These are phyloP conservation scores for Margarornis squamiger DNA, from an alignment of 2,797 vertebrate species.

Conservation along the genomic window DNA sequence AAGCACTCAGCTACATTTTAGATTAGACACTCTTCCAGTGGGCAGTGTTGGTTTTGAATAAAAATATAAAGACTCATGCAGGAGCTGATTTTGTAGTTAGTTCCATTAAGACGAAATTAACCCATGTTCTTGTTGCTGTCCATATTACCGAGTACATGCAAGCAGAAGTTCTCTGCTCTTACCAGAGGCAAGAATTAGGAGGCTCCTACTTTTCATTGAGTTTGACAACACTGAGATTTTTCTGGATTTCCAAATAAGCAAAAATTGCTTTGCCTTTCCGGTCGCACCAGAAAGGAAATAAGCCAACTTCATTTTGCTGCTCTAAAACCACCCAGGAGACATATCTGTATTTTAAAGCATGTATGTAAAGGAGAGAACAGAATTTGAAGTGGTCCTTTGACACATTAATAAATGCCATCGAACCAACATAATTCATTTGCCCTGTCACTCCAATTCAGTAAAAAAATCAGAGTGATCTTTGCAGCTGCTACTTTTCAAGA, in stretches of 20 bases:
- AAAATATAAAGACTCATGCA: neutral
- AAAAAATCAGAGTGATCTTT: neutral
- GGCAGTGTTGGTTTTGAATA: neutral
- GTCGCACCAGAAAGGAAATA: neutral
- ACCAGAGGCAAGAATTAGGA: neutral
- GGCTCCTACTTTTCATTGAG: neutral
- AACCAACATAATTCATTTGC: neutral
- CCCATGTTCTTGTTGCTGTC: neutral
- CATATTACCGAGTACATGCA: fast-evolving
- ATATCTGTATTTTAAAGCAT: neutral
- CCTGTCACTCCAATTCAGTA: neutral
- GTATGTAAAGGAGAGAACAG: neutral
- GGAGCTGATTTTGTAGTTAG: neutral
- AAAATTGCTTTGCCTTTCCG: neutral
- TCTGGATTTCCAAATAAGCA: neutral
- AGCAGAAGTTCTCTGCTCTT: neutral
- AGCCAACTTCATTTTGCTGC: neutral
- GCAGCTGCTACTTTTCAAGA: neutral
- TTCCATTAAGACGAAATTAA: neutral
- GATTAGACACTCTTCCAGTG: neutral
- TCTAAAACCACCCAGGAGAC: neutral
- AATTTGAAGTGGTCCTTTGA: neutral
- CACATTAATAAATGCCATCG: neutral
- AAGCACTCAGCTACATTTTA: neutral
- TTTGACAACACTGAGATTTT: neutral